Conservation (phyloP, 2,113 vertebrate species). For the Machaerirhynchus nigripectus region DNA sequence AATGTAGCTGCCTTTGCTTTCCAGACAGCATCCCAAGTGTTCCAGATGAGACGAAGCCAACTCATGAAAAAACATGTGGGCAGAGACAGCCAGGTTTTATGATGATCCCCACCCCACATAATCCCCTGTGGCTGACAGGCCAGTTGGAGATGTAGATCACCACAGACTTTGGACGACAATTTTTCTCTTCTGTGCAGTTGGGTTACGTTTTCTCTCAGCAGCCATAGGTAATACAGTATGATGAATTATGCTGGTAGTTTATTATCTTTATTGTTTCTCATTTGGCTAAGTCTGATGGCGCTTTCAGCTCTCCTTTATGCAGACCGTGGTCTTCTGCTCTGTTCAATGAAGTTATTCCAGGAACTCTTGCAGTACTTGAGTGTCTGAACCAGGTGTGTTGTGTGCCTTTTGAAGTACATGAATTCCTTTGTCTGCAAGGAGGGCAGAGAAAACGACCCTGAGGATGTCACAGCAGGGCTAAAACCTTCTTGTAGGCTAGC, state of each 20-base stretch:
- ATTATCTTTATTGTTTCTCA: background rate
- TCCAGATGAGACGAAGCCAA: conserved; percentile 34
- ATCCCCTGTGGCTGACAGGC: background rate
- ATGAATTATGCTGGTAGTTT: background rate
- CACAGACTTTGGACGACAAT: background rate
- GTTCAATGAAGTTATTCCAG: background rate
- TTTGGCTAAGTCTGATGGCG: background rate
- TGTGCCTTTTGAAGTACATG: background rate
- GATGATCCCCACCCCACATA: background rate
- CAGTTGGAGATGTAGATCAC: background rate
- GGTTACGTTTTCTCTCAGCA: background rate
- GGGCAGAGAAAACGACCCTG: background rate
- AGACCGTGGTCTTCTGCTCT: background rate
- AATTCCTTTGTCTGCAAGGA: background rate
- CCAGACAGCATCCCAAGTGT: background rate
- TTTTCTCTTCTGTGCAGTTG: background rate
- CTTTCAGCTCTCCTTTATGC: background rate
- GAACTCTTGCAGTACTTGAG: background rate
- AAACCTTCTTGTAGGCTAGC: background rate
- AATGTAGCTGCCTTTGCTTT: conserved; percentile 32
- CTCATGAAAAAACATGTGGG: background rate
- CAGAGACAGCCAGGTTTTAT: background rate
- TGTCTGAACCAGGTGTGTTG: background rate
- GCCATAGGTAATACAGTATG: background rate
- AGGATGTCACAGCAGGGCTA: background rate